These are phyloP conservation scores for Girardinichthys multiradiatus DNA, from an alignment of 2,113 vertebrate genomes.

Conservation along the genomic window DNA sequence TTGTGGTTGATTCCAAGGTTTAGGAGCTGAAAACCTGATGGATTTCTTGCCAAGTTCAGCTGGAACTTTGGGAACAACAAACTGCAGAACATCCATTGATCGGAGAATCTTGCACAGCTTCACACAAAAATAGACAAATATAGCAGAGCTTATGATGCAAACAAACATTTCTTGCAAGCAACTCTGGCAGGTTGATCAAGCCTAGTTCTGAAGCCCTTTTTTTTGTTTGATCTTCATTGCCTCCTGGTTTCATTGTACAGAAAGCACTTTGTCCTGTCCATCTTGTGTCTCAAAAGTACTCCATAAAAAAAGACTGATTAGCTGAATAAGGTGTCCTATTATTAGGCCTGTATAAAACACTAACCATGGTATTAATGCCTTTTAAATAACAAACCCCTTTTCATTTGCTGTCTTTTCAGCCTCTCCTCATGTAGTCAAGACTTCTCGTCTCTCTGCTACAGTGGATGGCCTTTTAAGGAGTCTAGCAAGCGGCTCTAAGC, in stretches of 20 bases:
- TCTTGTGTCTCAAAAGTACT: background rate
- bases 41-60: too few relatives aligned
- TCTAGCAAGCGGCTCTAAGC: conserved; percentile 38
- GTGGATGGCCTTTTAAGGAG: conserved; percentile 61
- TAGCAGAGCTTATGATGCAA: background rate
- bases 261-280: background rate
- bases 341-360: background rate
- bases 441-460: conserved; percentile 10
- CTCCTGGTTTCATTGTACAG: background rate
- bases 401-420: conserved; percentile 33
- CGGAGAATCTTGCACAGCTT: background rate
- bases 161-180: background rate
- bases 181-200: too few relatives aligned
- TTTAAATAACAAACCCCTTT: background rate
- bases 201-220: too few relatives aligned
- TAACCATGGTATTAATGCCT: background rate
- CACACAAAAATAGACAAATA: background rate
- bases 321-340: background rate
- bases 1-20: too few relatives aligned
- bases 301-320: background rate
- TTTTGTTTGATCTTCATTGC: too few relatives aligned
- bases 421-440: background rate
- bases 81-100: too few relatives aligned
- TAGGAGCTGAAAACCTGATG: too few relatives aligned
- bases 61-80: too few relatives aligned